Conservation (phyloP, 1,140 invertebrate genomes). For the Dreissena polymorpha region DNA sequence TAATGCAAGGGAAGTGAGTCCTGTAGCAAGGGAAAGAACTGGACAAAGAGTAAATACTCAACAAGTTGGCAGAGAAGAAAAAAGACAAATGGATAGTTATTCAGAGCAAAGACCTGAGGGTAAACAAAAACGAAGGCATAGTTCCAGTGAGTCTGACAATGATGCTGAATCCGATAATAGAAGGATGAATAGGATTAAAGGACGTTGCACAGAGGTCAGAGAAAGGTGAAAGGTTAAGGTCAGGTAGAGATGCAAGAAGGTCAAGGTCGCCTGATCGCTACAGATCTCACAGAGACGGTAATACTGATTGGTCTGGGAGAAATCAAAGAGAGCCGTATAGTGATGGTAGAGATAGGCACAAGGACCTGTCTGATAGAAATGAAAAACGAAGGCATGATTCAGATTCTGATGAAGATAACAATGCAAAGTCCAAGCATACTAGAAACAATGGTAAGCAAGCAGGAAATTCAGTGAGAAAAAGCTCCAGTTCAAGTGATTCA, state of each 20-base stretch:
- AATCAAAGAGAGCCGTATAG: constrained; percentile 1
- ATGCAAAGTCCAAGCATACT: too few species aligned
- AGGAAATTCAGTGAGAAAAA: too few species aligned
- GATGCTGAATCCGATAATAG: constrained; percentile 11
- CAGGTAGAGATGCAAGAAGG: constrained; percentile 5
- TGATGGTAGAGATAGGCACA: constrained; percentile 2
- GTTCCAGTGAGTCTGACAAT: constrained; percentile 1
- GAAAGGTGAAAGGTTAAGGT: background rate
- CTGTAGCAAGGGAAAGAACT: background rate
- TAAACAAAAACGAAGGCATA: constrained; percentile 2
- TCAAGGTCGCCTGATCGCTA: background rate
- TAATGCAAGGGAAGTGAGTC: constrained; percentile 27
- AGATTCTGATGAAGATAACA: too few species aligned
- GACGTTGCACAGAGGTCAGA: background rate
- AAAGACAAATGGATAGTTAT: background rate
- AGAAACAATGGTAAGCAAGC: too few species aligned
- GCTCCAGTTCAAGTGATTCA: too few species aligned
- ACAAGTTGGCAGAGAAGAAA: background rate
- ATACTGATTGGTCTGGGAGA: constrained; percentile 1
- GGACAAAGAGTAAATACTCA: background rate
- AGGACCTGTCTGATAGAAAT: background rate
- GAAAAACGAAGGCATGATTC: too few species aligned
- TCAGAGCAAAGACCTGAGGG: background rate
- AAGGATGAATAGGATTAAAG: background rate
- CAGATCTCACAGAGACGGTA: background rate